Evolutionary conservation across 2,113 vertebrate genomes (phyloP).

Genomic region (Myrmecobius fasciatus): DNA sequence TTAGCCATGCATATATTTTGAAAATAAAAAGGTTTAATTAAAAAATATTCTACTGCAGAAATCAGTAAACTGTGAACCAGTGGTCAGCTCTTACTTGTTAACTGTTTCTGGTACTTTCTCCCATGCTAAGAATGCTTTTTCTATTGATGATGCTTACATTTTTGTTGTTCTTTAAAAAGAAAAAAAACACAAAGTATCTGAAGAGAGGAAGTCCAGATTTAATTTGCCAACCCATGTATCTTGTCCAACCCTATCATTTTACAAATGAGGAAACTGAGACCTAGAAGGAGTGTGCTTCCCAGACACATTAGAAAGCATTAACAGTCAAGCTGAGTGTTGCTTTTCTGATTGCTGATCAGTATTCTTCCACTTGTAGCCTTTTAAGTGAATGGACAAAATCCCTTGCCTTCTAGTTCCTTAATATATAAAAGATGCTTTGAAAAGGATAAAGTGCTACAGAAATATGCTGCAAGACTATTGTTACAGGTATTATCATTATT

Average conservation of each 20-base stretch:
- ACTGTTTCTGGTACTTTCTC: background rate
- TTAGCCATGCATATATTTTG: no score
- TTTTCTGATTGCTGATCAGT: background rate
- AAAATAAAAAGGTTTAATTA: no score
- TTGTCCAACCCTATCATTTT: background rate
- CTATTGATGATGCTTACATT: background rate
- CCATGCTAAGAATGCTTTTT: background rate
- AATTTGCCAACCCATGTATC: background rate
- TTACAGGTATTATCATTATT: background rate
- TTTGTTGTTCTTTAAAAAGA: background rate
- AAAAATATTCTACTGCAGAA: background rate
- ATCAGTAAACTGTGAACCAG: background rate
- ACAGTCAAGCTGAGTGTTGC: background rate
- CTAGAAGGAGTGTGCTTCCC: background rate
- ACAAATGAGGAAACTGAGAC: background rate
- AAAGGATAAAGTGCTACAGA: background rate
- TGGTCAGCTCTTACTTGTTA: background rate
- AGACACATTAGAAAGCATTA: background rate
- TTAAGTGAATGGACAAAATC: background rate
- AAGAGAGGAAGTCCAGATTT: background rate
- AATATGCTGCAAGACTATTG: background rate
- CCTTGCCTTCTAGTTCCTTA: conserved; percentile 2
- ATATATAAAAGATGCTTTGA: background rate
- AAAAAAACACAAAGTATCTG: background rate
- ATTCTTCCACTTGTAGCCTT: background rate